Base-by-base conservation (phyloP, 2,888 invertebrate genomes). In the Entomobrya multifasciata region DNA sequence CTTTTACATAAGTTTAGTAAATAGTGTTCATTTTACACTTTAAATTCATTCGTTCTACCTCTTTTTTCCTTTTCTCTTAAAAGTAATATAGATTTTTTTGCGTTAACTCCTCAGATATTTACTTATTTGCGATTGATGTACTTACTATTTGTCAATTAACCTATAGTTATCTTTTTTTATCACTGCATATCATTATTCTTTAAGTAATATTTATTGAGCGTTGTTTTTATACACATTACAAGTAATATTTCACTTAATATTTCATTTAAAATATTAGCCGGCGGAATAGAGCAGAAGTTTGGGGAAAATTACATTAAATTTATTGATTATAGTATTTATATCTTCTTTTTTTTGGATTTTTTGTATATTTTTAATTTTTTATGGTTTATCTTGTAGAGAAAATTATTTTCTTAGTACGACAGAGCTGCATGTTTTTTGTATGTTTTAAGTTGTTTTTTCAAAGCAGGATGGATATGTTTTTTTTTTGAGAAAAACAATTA, bases 391-490 rank as follows among this genome's bases (percentile, higher is more conserved):
- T 6, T 36, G 36, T 36, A 74, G 17, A 74, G 47, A 15, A 47
- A 27, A 25, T 30, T 27, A 30, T 52, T 52, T 70, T 60, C 70
- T 47, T 70, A 70, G 70, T 13, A 74, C 74, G 74, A 74, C 74
- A 74, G 74, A 74, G 74, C 74, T 74, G 74, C 74, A 74, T 52
- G 30, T 74, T 52, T 55, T 74, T 74, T 74, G 30, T 36, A 13
- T 55, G 52, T 74, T 67, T 67, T 67, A 5, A 47, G 52, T 74
- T 36, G 5, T 74, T 17, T 72, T 72, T 72, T 72, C 49, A n/a
- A 72, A 49, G 49, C 49, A 49, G 49, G n/a, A n/a, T n/a, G 76
- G 41, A 76, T 57, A 25, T 76, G 67, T 76, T 57, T 22, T 20
- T 17, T 22, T 15, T 62, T n/a, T 8, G 36, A 36, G 36, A 36